Base-by-base conservation (phyloP, 2,888 invertebrate genomes). In the Dasypolia templi region DNA sequence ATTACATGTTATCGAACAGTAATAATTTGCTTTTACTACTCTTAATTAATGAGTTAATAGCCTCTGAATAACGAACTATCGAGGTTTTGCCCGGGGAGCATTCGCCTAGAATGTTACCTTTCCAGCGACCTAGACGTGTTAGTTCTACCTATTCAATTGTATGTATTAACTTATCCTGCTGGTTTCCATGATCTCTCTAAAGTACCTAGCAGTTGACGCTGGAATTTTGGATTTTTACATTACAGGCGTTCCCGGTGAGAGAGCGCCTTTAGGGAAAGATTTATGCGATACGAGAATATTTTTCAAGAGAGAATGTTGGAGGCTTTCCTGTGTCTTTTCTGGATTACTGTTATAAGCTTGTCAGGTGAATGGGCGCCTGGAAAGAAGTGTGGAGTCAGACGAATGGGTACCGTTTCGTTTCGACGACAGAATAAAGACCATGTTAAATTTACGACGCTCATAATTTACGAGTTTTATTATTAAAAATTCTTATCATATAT, bases 331-430 rank as follows among this genome's bases (percentile, higher is more conserved):
- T 59, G 63, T 42, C 63, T 64, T 77, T n/a, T 35, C 29, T n/a
- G 77, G 69, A 69, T 76, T 77, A 77, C 44, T 63, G 49, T 51
- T 62, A 11, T 35, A 49, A 76, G n/a, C 56, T 62, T 67, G 11
- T 26, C 42, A 62, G 19, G 32, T 61, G n/a, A 26, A 22, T 17
- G 7, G 6, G 29, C 4, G 35, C 19, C 22, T 1, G 49, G 35
- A 56, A 32, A 17, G 2, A 64, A n/a, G 19, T 61, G 22, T 46
- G 14, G 9, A 17, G 1, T 9, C 29, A 22, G 46, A 29, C 4
- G 29, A 46, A 62, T 19, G 19, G 26, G 4, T 62, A 26, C 7
- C 2, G 61, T 62, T 26, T 19, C 7, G 6, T 62, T 42, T 19
- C 12, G 5, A 39, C 17, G 19, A 44, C 42, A 62, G 26, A 22